phyloP scores from a whole-genome alignment of 35 echinoderm and acorn worm species.

The Ophiothrix spiculata region DNA sequence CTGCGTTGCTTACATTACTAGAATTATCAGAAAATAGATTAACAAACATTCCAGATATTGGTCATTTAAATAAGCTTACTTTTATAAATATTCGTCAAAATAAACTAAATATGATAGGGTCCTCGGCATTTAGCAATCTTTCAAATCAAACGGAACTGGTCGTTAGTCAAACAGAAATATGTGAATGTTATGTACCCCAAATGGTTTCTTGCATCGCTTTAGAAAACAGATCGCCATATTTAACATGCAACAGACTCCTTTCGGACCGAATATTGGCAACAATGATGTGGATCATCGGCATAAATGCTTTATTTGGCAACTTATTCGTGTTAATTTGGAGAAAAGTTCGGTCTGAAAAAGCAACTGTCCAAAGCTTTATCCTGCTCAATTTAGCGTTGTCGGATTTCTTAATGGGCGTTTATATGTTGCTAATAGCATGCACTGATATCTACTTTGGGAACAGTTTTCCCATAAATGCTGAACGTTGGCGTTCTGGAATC shows the following conservation, averaged over 20 bases:
- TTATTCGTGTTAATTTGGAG: slow-evolving; percentile 40
- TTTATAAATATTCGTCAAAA: neutral
- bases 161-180: neutral
- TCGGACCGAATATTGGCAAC: neutral
- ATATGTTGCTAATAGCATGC: slow-evolving; percentile 43
- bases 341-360: neutral
- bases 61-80: neutral
- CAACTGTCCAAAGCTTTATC: neutral
- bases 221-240: neutral
- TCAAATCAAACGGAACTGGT: too few relatives aligned
- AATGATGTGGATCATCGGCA: slow-evolving; percentile 49
- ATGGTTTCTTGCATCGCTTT: neutral
- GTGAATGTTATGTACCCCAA: neutral
- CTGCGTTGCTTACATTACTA: neutral
- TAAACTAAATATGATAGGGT: neutral
- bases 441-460: slow-evolving; percentile 34
- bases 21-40: neutral
- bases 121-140: neutral
- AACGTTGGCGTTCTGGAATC: neutral
- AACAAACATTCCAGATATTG: neutral
- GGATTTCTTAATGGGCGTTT: slow-evolving; percentile 49
- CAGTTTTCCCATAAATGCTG: neutral
- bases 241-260: neutral
- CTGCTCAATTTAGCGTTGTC: slow-evolving; percentile 36
- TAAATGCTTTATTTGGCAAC: slow-evolving; percentile 52